Evolutionary conservation across 2,888 invertebrate genomes (phyloP), one percentile per base, ranked within the genome.

Genomic region (Cosmorhoe ocellata): DNA sequence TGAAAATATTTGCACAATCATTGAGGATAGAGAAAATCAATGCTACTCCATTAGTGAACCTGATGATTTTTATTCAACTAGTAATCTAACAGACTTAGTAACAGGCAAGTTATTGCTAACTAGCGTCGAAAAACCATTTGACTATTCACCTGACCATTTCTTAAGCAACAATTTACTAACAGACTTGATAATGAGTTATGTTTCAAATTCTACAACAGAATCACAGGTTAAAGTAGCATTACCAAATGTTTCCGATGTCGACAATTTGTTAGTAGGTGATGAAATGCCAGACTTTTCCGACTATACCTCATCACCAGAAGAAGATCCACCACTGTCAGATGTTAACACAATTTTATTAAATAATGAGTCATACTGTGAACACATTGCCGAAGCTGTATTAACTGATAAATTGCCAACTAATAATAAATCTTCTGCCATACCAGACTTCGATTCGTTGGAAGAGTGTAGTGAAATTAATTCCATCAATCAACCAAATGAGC

Each of bases 281-380:
- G 31, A 36, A 18, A 40, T 36, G 8, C 18, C 26, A 3, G 34
- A 51, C 13, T 51, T 51, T 32, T 45, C 44, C 14, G 40, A 44
- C 14, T 45, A 36, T 10, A 33, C 11, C 5, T 11, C 11, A 39
- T 30, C 38, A 22, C 18, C 22, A 0, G 37, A 30, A 28, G 34
- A 33, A 7, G 34, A 40, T 36, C 24, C 12, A 11, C 24, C 12
- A 11, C 32, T 8, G 31, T 6, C 28, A 33, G 39, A 43, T 33
- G 28, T 26, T 33, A 39, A 39, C 7, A 37, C 28, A 8, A 34
- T 22, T 30, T 14, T 38, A 7, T 18, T n/a, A 7, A 10, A 30
- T 38, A 28, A 13, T 22, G 31, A 31, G 6, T 18, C 30, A 11
- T 36, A 11, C 10, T 9, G 14, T 6, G 1, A 7, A 3, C 9